phyloP scores from a whole-genome alignment of 92 coral and sea anemone species.

The Bergia puertoricense region DNA sequence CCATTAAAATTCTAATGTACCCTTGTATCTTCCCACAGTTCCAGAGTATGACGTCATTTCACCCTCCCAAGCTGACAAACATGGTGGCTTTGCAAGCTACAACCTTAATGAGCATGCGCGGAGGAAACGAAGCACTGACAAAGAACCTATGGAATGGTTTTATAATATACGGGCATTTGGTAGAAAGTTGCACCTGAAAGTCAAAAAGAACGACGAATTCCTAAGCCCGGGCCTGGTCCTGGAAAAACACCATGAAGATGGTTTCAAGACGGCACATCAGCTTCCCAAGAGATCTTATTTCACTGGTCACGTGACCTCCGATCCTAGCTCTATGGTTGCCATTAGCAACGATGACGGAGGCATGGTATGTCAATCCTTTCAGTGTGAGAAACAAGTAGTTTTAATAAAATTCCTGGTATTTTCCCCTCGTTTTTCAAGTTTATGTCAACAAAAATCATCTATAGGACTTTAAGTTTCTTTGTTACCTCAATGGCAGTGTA shows the following conservation, averaged over 20 bases:
- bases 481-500: too few species aligned
- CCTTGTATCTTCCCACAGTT: constrained; percentile 33
- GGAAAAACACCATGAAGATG: constrained; percentile 61
- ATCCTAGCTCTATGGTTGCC: constrained; percentile 85
- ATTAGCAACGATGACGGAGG: constrained; percentile 72
- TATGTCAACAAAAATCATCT: neutral
- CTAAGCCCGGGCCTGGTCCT: constrained; percentile 74
- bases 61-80: constrained; percentile 66
- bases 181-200: constrained; percentile 66
- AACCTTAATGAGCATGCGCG: constrained; percentile 53
- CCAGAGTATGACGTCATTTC: constrained; percentile 75
- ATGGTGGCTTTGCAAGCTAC: constrained; percentile 52
- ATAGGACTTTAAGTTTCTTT: too few species aligned
- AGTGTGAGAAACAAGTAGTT: neutral
- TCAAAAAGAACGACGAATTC: constrained; percentile 68
- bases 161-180: constrained; percentile 81
- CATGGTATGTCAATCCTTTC: constrained; percentile 61
- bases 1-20: neutral
- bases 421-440: too few species aligned
- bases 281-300: constrained; percentile 70
- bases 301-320: constrained; percentile 78
- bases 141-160: constrained; percentile 33
- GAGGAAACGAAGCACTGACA: constrained; percentile 51
- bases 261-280: constrained; percentile 56
- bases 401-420: too few species aligned